Conservation (phyloP, 2,113 vertebrate species). For the Triplophysa siluroides region DNA sequence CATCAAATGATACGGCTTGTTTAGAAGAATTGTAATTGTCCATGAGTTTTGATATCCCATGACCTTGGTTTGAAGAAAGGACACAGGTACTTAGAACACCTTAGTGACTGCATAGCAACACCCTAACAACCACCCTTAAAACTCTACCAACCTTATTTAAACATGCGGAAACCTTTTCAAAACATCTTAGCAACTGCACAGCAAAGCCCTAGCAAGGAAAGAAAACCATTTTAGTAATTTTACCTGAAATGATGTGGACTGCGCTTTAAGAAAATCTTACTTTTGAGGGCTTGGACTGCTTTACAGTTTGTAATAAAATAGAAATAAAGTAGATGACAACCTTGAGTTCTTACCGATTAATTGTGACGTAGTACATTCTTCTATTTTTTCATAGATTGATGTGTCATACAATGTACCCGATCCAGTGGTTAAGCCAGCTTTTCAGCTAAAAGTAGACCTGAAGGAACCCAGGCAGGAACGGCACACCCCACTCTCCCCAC, state of each 20-base stretch:
- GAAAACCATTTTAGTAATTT: too few species aligned
- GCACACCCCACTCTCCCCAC: conserved; percentile 54
- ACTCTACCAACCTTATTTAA: background rate
- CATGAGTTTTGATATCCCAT: background rate
- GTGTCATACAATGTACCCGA: conserved; percentile 91
- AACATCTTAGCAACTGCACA: background rate
- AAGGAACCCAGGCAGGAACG: conserved; percentile 79
- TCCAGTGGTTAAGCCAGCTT: conserved; percentile 86
- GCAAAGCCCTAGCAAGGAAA: too few species aligned
- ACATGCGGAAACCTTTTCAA: background rate
- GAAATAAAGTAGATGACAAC: too few species aligned
- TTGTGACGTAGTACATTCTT: background rate
- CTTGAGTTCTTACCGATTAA: background rate
- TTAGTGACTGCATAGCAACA: too few species aligned
- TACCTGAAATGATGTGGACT: too few species aligned
- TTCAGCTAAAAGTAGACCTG: conserved; percentile 86
- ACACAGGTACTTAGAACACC: too few species aligned
- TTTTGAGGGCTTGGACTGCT: too few species aligned
- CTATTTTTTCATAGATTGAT: conserved; percentile 75
- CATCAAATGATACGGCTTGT: background rate
- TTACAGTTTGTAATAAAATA: too few species aligned
- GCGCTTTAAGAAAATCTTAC: too few species aligned
- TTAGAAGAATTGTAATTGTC: background rate
- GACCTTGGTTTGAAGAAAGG: too few species aligned
- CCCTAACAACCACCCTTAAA: background rate